These are phyloP conservation scores for Salpingus planirostris DNA, from an alignment of 2,888 invertebrate genomes.

Conservation along the genomic window DNA sequence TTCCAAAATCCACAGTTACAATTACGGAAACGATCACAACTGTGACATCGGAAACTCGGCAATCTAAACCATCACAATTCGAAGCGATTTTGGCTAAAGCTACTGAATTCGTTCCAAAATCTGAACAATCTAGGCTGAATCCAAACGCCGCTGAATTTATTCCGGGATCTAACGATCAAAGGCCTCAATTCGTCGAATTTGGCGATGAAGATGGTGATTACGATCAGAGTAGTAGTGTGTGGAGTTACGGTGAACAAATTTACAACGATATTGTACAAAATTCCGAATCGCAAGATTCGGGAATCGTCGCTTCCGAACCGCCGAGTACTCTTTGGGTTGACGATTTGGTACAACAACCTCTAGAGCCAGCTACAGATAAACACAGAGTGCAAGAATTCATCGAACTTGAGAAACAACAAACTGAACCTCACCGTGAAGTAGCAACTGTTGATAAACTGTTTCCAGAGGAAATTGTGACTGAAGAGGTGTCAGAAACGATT, in stretches of 20 bases:
- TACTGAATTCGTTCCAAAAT: slow-evolving; percentile 34
- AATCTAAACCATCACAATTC: slow-evolving; percentile 27
- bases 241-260: slow-evolving; percentile 24
- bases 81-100: slow-evolving; percentile 33
- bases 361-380: slow-evolving; percentile 4
- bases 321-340: slow-evolving; percentile 33
- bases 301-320: slow-evolving; percentile 31
- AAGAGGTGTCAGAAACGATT: slow-evolving; percentile 5
- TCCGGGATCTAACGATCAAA: slow-evolving; percentile 25
- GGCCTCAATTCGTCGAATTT: slow-evolving; percentile 5
- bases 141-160: slow-evolving; percentile 39
- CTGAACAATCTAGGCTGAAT: slow-evolving; percentile 32
- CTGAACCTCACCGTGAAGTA: slow-evolving; percentile 19
- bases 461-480: slow-evolving; percentile 22
- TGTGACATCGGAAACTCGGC: too few relatives aligned
- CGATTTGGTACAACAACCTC: slow-evolving; percentile 21
- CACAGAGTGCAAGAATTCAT: background rate
- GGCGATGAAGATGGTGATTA: slow-evolving; percentile 4
- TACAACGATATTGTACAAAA: slow-evolving; percentile 21
- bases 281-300: slow-evolving; percentile 18
- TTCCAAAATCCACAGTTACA: too few relatives aligned
- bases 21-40: too few relatives aligned
- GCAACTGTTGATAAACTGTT: slow-evolving; percentile 22
- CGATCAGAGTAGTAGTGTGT: slow-evolving; percentile 10
- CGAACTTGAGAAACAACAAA: slow-evolving; percentile 5